Evolutionary conservation across 1,140 invertebrate genomes (phyloP).

Genomic region (Drosophila erecta): DNA sequence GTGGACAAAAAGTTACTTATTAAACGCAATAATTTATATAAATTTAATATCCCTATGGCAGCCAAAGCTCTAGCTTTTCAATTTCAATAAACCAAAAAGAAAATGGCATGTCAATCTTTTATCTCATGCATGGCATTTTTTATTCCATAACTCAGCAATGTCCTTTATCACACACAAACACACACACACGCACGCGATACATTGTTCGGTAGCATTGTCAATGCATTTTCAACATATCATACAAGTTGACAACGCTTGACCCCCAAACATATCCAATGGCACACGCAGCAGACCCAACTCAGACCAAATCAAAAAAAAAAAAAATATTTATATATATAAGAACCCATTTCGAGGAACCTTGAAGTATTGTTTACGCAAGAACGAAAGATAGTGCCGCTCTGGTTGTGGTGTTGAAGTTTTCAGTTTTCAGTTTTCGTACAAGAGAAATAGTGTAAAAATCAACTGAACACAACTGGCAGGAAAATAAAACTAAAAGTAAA

Average conservation of each 20-base stretch:
- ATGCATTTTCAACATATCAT: conserved; percentile 49
- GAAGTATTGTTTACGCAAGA: conserved; percentile 67
- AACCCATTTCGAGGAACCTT: conserved; percentile 48
- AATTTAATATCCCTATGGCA: neutral
- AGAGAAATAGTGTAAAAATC: conserved; percentile 52
- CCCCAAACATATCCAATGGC: conserved; percentile 38
- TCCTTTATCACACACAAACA: conserved; percentile 8
- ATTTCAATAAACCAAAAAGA: conserved; percentile 4
- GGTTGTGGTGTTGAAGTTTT: conserved; percentile 18
- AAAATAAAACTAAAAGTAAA: conserved; percentile 51
- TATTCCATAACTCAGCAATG: neutral
- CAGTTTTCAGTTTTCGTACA: conserved; percentile 22
- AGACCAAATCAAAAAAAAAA: neutral
- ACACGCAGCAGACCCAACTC: conserved; percentile 4
- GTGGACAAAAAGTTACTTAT: no score
- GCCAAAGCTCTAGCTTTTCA: neutral
- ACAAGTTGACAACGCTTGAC: conserved; percentile 50
- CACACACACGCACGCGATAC: conserved; percentile 3
- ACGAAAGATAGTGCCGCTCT: neutral
- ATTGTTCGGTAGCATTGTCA: conserved; percentile 35
- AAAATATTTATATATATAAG: neutral
- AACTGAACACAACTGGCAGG: conserved; percentile 43
- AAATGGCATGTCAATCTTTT: neutral
- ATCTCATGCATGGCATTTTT: neutral
- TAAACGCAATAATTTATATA: neutral